phyloP scores from a whole-genome alignment of 2,888 invertebrate genomes.

The Branchellion lobata region DNA sequence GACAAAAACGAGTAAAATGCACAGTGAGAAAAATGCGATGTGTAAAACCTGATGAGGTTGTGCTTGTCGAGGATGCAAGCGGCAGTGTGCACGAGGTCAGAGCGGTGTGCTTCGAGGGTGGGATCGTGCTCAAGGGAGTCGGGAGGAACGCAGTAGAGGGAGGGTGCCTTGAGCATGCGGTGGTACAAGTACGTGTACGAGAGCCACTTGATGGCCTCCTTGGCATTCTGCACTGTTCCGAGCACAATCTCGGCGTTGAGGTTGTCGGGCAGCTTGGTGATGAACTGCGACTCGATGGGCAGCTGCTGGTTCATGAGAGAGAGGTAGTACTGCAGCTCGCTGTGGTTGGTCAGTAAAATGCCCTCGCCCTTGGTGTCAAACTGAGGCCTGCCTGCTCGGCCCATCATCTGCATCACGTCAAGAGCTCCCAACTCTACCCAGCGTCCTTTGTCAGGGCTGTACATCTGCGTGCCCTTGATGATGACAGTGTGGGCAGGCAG shows the following conservation, averaged over 20 bases:
- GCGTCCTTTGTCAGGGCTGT: conserved; percentile 94
- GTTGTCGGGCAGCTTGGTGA: conserved; percentile 90
- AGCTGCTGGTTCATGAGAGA: conserved; percentile 93
- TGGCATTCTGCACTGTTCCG: conserved; percentile 85
- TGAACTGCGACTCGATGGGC: conserved; percentile 94
- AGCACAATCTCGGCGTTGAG: conserved; percentile 95
- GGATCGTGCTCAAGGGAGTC: conserved; percentile 74
- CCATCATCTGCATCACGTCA: conserved; percentile 82
- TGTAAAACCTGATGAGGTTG: conserved; percentile 75
- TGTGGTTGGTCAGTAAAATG: conserved; percentile 96
- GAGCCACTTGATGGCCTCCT: conserved; percentile 88
- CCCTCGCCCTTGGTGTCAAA: conserved; percentile 96
- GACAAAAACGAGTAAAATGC: no score
- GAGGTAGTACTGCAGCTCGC: conserved; percentile 94
- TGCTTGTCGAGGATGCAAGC: conserved; percentile 83
- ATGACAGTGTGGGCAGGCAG: conserved; percentile 97
- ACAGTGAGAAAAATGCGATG: no score
- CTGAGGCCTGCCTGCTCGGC: conserved; percentile 94
- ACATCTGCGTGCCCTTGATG: conserved; percentile 95
- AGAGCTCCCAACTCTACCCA: conserved; percentile 97
- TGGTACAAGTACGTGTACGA: conserved; percentile 96
- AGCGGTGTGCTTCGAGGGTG: conserved; percentile 81
- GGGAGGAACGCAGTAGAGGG: conserved; percentile 79
- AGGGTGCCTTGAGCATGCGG: conserved; percentile 85
- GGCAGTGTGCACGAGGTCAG: conserved; percentile 93